These are phyloP conservation scores for Bambusicola thoracicus DNA, from an alignment of 2,113 vertebrate genomes.

Conservation along the genomic window DNA sequence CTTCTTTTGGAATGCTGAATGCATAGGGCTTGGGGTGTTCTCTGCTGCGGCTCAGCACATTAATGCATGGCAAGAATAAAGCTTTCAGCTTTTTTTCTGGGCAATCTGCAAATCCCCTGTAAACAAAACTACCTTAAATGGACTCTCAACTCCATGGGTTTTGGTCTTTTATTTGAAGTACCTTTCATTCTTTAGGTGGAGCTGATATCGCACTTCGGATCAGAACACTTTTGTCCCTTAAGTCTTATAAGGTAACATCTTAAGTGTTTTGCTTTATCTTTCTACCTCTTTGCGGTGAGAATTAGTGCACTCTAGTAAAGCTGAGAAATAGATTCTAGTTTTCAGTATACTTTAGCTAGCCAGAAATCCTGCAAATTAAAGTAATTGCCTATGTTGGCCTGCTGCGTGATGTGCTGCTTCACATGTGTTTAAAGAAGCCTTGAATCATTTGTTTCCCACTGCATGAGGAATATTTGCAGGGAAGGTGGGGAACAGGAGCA, in stretches of 20 bases:
- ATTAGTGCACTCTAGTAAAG: background rate
- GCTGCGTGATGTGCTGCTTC: background rate
- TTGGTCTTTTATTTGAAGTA: conserved; percentile 28
- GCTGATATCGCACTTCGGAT: conserved; percentile 96
- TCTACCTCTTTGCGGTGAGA: background rate
- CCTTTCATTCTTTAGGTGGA: conserved; percentile 86
- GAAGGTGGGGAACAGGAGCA: background rate
- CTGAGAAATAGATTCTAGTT: background rate
- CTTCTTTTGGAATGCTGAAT: conserved; percentile 80
- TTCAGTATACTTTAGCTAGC: background rate
- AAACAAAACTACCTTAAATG: conserved; percentile 5
- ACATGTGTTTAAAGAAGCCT: background rate
- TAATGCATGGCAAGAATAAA: conserved; percentile 80
- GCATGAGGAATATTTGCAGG: background rate
- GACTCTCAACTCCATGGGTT: background rate
- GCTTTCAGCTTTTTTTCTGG: conserved; percentile 41
- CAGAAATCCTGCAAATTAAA: background rate
- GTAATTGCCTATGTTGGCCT: background rate
- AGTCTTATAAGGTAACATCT: conserved; percentile 93
- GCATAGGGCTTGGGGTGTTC: conserved; percentile 72
- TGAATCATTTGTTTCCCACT: background rate
- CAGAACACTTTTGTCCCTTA: conserved; percentile 97
- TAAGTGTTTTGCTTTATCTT: background rate
- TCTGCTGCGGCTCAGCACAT: conserved; percentile 40
- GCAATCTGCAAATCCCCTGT: conserved; percentile 30